Evolutionary conservation across 2,797 vertebrate genomes (phyloP).

Genomic region (Sebastes nivosus): DNA sequence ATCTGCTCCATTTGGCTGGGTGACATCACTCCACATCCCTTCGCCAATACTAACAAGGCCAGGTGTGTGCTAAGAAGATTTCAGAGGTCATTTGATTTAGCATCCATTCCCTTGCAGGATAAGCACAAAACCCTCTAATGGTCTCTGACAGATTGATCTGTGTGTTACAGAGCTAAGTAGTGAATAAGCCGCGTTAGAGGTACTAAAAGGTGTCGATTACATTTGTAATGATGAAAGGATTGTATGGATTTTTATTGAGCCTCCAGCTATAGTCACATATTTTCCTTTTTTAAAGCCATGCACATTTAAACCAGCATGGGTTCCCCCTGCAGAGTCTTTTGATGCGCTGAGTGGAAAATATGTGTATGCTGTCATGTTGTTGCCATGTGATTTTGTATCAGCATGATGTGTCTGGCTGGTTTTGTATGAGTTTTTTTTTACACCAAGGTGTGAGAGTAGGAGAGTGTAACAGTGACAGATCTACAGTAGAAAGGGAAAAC

Average conservation of each 20-base stretch:
- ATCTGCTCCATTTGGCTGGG: slow-evolving; percentile 57
- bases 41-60: slow-evolving; percentile 72
- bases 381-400: slow-evolving; percentile 16
- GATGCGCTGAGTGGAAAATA: slow-evolving; percentile 31
- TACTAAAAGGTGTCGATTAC: slow-evolving; percentile 43
- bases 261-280: slow-evolving; percentile 4
- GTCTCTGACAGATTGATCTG: slow-evolving; percentile 62
- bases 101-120: slow-evolving; percentile 48
- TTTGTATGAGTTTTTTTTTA: slow-evolving; percentile 8
- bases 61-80: slow-evolving; percentile 71
- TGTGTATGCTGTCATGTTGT: slow-evolving; percentile 1
- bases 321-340: slow-evolving; percentile 22
- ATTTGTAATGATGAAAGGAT: slow-evolving; percentile 50
- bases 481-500: slow-evolving; percentile 38
- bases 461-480: slow-evolving; percentile 14
- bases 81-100: slow-evolving; percentile 65
- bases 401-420: slow-evolving; percentile 3
- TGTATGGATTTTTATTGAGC: slow-evolving; percentile 37
- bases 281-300: slow-evolving; percentile 22
- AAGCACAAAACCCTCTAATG: slow-evolving; percentile 57
- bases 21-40: slow-evolving; percentile 65
- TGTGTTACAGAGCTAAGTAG: slow-evolving; percentile 31
- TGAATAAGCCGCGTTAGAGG: slow-evolving; percentile 34
- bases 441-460: slow-evolving; percentile 1
- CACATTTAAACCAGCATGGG: slow-evolving; percentile 22